Evolutionary conservation across 2,113 vertebrate genomes (phyloP).

Genomic region (Sinosuthora webbiana): DNA sequence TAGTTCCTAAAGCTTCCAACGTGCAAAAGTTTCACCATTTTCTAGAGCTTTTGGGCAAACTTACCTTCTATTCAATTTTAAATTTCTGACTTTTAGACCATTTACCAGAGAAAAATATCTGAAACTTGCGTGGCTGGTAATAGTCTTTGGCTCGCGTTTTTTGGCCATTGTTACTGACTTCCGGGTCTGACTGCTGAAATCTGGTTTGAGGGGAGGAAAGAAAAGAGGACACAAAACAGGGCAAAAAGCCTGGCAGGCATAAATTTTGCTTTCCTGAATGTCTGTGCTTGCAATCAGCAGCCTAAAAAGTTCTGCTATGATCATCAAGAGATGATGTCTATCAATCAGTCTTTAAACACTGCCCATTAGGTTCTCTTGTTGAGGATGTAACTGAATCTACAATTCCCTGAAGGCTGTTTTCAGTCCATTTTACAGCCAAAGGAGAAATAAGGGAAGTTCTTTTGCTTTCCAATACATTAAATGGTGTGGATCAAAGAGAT

Average conservation of each 20-base stretch:
- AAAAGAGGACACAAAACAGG: neutral
- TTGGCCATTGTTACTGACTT: neutral
- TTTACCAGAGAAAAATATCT: neutral
- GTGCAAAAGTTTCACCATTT: neutral
- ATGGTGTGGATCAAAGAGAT: slow-evolving; percentile 42
- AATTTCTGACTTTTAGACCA: neutral
- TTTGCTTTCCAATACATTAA: slow-evolving; percentile 35
- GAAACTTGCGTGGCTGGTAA: neutral
- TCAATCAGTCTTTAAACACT: slow-evolving; percentile 57
- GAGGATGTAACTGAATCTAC: slow-evolving; percentile 38
- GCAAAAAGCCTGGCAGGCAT: slow-evolving; percentile 1
- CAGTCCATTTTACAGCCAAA: slow-evolving; percentile 25
- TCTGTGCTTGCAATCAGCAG: slow-evolving; percentile 61
- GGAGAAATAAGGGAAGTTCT: slow-evolving; percentile 18
- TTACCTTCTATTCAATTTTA: neutral
- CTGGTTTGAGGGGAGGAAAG: neutral
- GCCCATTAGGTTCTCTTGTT: neutral
- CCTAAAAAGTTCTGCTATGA: slow-evolving; percentile 53
- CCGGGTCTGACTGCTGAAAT: neutral
- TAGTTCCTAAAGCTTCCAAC: neutral
- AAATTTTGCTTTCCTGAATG: slow-evolving; percentile 28
- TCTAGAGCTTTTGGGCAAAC: neutral
- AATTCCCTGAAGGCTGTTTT: slow-evolving; percentile 15
- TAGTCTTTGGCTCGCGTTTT: neutral
- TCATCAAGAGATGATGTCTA: slow-evolving; percentile 62